Evolutionary conservation across 1,140 invertebrate genomes (phyloP), one percentile per base, ranked within the genome.

Genomic region (Drosophila suzukii): DNA sequence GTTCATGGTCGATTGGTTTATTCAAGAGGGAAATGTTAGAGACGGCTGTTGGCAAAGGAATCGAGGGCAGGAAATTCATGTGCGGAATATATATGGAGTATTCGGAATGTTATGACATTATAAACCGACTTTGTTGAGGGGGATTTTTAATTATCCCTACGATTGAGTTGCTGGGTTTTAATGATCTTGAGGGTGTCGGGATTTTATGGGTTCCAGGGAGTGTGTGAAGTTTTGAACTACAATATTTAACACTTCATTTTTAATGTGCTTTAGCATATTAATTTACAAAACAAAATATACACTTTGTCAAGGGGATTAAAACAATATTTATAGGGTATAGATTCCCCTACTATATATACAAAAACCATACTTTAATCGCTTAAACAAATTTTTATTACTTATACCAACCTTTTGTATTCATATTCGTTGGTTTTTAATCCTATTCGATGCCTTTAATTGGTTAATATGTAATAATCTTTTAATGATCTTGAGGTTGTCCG

Each of bases 1-100:
- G 70, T 73, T 73, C 67, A 72, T 53, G 70, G 70, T 73, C 70
- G 55, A 72, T 73, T 73, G 55, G 55, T 72, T 71, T 27, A 30
- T 49, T 58, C n/a, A 44, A 71, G 51, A 70, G 66, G 66, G 62
- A 71, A 68, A 71, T 56, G 67, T 68, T 68, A 11, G 65, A 17
- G 50, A 13, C 50, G 50, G 6, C 50, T 51, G 4, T 47, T 43
- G 17, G 30, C 34, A 15, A 38, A 32, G 61, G 41, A 54, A 56
- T 53, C 24, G 39, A 24, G 41, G 63, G 43, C 46, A 70, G 67
- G 50, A 70, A 70, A 70, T 49, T 51, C 57, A 57, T 57, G 65
- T 70, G 62, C 46, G 34, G 55, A 15, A 30, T 51, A 51, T 51
- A 51, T 61, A 39, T 20, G 30, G 59, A 38, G 27, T 36, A 63